Evolutionary conservation across 2,797 vertebrate genomes (phyloP), one percentile per base, ranked within the genome.

Genomic region (Myotis daubentonii): DNA sequence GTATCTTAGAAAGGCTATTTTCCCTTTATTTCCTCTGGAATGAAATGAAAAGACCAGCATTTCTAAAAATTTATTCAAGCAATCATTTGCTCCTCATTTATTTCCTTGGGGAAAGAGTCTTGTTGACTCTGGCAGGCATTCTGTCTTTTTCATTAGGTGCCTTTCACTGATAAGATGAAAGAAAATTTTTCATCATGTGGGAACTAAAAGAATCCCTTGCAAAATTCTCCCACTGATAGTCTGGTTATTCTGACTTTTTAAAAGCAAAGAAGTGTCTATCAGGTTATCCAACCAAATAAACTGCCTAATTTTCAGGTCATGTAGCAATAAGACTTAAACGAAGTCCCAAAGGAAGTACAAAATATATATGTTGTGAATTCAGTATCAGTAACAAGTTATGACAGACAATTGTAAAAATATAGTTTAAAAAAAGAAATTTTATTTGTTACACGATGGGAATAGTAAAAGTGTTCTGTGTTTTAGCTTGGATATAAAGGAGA

Each of bases 51-150:
- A 92, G 81, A 74, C 28, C 44, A 87, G 74, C n/a, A 10, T 86
- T 95, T 93, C 70, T 80, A 92, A 79, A 92, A 94, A 85, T 66
- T 6, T 84, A 88, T 92, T 82, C 62, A 78, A 95, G 87, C 19
- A 66, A 92, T 71, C 85, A 49, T 84, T 95, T 60, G 36, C 47
- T 87, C 93, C 60, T 66, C 66, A 60, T 86, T 95, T 68, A 78
- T 93, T 94, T 95, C 88, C 92, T 79, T 15, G 60, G 90, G 62
- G 87, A 85, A 87, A 65, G 28, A 49, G 30, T 44, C 78, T 81
- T 53, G 15, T 62, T 68, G 89, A 93, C 38, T 95, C 53, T 86
- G 78, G 70, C 65, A 25, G 76, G 25, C n/a, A 76, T 51, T 91
- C 88, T 68, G 19, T 88, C 36, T 70, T 95, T 96, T 94, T 91